A percentile compares a stretch with the other conserved stretches of the same genome.
Conservation (phyloP, 2,113 vertebrate genomes). For the Sprattus sprattus region DNA sequence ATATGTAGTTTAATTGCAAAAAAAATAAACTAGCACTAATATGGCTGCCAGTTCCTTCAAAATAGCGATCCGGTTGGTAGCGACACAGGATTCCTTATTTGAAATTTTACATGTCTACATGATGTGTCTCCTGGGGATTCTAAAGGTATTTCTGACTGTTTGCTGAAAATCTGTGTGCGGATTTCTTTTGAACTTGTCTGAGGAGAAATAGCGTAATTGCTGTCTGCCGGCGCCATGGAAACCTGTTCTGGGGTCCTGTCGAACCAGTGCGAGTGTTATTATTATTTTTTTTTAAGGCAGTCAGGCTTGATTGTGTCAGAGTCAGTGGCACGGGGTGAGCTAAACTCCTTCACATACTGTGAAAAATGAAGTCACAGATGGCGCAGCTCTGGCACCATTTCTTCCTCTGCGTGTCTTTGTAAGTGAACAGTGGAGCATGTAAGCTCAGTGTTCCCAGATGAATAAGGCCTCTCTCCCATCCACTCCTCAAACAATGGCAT, state of each 20-base stretch:
- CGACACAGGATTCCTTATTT: neutral
- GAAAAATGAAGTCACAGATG: constrained; percentile 29
- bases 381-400: neutral
- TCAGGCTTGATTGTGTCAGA: neutral
- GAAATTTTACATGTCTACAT: neutral
- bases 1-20: neutral
- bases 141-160: neutral
- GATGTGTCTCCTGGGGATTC: neutral
- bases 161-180: constrained; percentile 22
- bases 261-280: neutral
- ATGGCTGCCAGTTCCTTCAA: neutral
- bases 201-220: constrained; percentile 52
- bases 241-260: constrained; percentile 53
- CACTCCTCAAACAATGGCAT: constrained; percentile 2
- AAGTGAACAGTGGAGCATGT: constrained; percentile 10
- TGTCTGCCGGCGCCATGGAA: constrained; percentile 50
- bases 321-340: neutral
- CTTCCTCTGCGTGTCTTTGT: neutral
- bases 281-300: neutral
- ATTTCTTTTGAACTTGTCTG: constrained; percentile 56
- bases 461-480: constrained; percentile 8
- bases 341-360: neutral
- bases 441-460: neutral
- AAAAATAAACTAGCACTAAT: neutral
- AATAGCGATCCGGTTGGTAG: neutral